Evolutionary conservation across 1,140 invertebrate species (phyloP).

Genomic region (Sarcophaga bullata): DNA sequence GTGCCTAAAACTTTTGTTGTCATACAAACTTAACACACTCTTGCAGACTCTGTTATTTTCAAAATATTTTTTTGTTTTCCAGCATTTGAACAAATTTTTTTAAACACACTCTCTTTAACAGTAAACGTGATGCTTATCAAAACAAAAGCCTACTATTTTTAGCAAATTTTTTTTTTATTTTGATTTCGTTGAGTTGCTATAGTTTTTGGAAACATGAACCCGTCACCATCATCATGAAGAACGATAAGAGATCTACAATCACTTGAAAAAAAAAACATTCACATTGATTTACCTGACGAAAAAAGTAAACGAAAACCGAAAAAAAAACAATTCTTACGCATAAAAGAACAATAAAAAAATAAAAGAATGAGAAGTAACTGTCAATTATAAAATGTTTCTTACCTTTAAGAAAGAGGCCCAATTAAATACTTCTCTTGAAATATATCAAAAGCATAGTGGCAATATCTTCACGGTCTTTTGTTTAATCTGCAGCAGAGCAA

Average conservation of each 20-base stretch:
- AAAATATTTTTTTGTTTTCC: too few species aligned
- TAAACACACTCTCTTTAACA: not conserved
- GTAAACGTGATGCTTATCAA: not conserved
- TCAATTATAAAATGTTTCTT: constrained; percentile 25
- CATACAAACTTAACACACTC: not conserved
- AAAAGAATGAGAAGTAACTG: not conserved
- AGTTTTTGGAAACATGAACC: not conserved
- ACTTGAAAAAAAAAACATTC: not conserved
- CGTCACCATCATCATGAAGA: not conserved
- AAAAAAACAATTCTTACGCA: too few species aligned
- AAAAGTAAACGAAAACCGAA: too few species aligned
- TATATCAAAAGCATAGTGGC: not conserved
- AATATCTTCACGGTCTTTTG: too few species aligned
- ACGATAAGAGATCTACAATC: not conserved
- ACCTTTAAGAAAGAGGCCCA: constrained; percentile 10
- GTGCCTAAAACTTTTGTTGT: too few species aligned
- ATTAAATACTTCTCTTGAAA: constrained; percentile 33
- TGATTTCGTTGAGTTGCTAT: too few species aligned
- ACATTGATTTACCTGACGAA: not conserved
- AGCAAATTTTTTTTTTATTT: too few species aligned
- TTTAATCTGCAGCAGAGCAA: too few species aligned
- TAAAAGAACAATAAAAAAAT: too few species aligned
- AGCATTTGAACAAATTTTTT: not conserved
- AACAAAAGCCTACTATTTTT: too few species aligned
- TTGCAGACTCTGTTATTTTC: not conserved